Percentiles rank a stretch among this genome's conserved stretches.
phyloP scores from a whole-genome alignment of 2,888 invertebrate genomes.

The Ornithoptera alexandrae region DNA sequence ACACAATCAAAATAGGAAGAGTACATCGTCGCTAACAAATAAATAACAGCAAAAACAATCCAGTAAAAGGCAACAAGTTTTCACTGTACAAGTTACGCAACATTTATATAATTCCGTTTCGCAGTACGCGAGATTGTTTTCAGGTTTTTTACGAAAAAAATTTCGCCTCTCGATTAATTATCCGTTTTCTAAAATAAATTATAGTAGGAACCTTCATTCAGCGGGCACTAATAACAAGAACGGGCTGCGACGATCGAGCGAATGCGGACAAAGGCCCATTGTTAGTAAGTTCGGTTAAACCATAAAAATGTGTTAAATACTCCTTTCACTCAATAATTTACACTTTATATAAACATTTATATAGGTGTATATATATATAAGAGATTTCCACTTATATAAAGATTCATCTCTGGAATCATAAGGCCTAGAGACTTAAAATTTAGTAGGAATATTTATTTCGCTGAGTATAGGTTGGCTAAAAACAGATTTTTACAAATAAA shows the following conservation, averaged over 20 bases:
- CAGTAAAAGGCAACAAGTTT: constrained; percentile 11
- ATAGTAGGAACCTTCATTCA: constrained; percentile 23
- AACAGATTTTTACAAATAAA: too few relatives aligned
- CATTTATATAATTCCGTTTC: constrained; percentile 27
- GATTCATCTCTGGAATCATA: too few relatives aligned
- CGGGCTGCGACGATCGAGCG: constrained; percentile 41
- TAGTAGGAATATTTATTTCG: too few relatives aligned
- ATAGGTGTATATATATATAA: too few relatives aligned
- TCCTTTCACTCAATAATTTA: constrained; percentile 33
- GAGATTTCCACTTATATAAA: too few relatives aligned
- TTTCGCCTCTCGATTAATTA: constrained; percentile 29
- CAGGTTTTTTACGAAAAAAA: constrained; percentile 17
- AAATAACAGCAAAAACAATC: constrained; percentile 5
- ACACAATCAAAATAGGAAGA: neutral
- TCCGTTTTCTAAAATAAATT: constrained; percentile 32
- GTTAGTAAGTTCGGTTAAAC: constrained; percentile 37
- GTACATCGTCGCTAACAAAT: neutral
- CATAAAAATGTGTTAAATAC: constrained; percentile 20
- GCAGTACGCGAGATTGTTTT: constrained; percentile 13
- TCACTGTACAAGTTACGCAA: constrained; percentile 5
- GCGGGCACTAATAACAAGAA: constrained; percentile 30
- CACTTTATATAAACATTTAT: constrained; percentile 4
- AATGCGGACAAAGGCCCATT: constrained; percentile 45
- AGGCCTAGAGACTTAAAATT: too few relatives aligned
- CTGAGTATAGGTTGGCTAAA: too few relatives aligned